Percentiles rank a stretch among this genome's conserved stretches.
phyloP scores from a whole-genome alignment of 2,113 vertebrate species.

The Lathamus discolor region DNA sequence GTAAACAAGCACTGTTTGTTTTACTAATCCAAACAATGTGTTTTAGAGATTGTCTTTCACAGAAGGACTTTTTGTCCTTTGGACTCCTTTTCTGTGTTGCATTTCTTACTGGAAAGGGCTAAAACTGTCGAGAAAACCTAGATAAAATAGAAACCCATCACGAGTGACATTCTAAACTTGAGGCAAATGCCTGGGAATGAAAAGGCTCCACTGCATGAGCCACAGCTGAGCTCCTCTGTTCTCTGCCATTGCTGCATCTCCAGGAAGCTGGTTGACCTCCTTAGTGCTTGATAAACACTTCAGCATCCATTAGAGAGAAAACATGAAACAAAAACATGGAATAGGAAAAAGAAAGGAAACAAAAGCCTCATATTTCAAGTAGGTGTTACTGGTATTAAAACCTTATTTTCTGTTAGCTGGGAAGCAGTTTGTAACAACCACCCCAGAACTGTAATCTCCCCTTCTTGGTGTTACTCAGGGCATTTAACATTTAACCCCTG shows the following conservation, averaged over 20 bases:
- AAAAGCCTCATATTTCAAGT: neutral
- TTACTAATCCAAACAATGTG: neutral
- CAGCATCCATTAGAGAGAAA: neutral
- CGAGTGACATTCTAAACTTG: neutral
- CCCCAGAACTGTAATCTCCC: accelerated
- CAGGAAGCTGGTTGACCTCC: neutral
- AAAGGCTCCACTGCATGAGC: neutral
- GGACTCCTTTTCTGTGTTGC: neutral
- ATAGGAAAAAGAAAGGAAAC: neutral
- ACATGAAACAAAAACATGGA: neutral
- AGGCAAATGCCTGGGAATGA: neutral
- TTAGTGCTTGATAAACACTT: neutral
- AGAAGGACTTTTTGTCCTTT: neutral
- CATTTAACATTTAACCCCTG: neutral
- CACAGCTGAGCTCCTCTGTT: accelerated
- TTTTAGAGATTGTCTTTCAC: neutral
- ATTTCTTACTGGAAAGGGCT: neutral
- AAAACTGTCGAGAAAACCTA: neutral
- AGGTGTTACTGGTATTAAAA: neutral
- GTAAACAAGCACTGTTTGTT: neutral
- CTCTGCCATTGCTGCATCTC: neutral
- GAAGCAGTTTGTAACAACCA: neutral
- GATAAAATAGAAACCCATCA: neutral
- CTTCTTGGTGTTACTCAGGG: neutral
- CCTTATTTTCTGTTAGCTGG: neutral